phyloP scores from a whole-genome alignment of 1,140 invertebrate species.

The Aphelenchoides besseyi region DNA sequence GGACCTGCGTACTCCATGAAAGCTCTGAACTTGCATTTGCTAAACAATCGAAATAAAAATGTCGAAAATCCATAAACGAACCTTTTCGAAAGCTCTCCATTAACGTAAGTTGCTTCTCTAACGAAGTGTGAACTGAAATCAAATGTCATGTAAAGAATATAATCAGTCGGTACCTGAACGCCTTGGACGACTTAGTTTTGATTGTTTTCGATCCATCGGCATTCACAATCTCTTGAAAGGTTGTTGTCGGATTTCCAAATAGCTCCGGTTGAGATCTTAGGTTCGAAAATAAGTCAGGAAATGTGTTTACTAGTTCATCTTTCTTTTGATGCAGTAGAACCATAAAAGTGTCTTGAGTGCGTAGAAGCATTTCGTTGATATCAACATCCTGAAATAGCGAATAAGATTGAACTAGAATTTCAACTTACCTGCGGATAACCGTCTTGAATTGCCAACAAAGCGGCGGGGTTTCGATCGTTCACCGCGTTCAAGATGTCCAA shows the following conservation, averaged over 20 bases:
- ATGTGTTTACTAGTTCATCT: constrained; percentile 40
- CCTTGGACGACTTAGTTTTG: constrained; percentile 46
- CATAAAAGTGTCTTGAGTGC: constrained; percentile 47
- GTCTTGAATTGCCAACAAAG: not conserved
- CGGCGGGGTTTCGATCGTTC: not conserved
- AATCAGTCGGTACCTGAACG: constrained; percentile 32
- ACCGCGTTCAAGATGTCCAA: constrained; percentile 13
- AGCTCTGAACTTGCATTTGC: constrained; percentile 48
- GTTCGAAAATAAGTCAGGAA: constrained; percentile 47
- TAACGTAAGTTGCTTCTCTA: constrained; percentile 48
- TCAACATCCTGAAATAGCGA: constrained; percentile 27
- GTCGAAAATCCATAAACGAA: too few species aligned
- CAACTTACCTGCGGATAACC: constrained; percentile 14
- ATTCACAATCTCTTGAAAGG: constrained; percentile 44
- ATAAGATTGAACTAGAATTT: constrained; percentile 8
- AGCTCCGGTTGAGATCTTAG: constrained; percentile 44
- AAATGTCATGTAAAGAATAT: not conserved
- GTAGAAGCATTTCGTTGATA: constrained; percentile 35
- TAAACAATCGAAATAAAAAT: too few species aligned
- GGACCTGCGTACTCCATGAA: constrained; percentile 54
- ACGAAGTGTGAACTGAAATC: constrained; percentile 41
- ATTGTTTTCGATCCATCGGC: constrained; percentile 50
- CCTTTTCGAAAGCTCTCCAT: constrained; percentile 37
- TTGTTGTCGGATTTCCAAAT: constrained; percentile 40
- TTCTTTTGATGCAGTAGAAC: constrained; percentile 46